Conservation (phyloP, 2,888 invertebrate genomes). For the Pristionchus maxplancki region DNA sequence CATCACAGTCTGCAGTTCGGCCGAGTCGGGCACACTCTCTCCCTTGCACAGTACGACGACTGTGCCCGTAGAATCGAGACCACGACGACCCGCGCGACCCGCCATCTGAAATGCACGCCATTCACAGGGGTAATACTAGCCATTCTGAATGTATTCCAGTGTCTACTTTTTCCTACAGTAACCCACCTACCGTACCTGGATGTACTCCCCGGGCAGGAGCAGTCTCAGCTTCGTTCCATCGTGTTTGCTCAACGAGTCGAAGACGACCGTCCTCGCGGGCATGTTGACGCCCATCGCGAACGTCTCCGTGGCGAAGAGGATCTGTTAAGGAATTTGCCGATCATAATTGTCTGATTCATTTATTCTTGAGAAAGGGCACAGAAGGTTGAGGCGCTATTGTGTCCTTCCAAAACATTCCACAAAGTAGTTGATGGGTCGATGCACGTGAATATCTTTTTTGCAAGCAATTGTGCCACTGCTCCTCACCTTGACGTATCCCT, state of each 20-base stretch:
- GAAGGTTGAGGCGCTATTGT: too few species aligned
- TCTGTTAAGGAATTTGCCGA: too few species aligned
- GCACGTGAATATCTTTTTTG: too few species aligned
- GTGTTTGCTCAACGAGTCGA: conserved; percentile 92
- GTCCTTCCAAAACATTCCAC: too few species aligned
- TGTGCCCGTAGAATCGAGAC: conserved; percentile 92
- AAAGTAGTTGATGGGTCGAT: too few species aligned
- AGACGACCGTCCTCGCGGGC: conserved; percentile 97
- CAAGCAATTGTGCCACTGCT: too few species aligned
- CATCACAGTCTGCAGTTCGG: conserved; percentile 90
- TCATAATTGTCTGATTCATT: too few species aligned
- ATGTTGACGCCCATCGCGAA: conserved; percentile 99
- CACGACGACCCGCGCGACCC: conserved; percentile 94
- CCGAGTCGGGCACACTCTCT: conserved; percentile 83
- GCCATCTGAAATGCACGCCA: conserved; percentile 94
- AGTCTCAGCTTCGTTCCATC: conserved; percentile 88
- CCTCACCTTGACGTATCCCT: conserved; percentile 88
- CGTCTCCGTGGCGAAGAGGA: conserved; percentile 98
- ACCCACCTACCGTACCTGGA: conserved; percentile 87
- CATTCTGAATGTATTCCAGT: too few species aligned
- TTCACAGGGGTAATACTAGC: too few species aligned
- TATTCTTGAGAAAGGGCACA: too few species aligned
- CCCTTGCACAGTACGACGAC: conserved; percentile 90
- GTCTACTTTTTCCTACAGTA: too few species aligned
- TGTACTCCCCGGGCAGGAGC: conserved; percentile 93